These are phyloP conservation scores for Nasua narica DNA, from an alignment of 2,797 vertebrate species.

Conservation along the genomic window DNA sequence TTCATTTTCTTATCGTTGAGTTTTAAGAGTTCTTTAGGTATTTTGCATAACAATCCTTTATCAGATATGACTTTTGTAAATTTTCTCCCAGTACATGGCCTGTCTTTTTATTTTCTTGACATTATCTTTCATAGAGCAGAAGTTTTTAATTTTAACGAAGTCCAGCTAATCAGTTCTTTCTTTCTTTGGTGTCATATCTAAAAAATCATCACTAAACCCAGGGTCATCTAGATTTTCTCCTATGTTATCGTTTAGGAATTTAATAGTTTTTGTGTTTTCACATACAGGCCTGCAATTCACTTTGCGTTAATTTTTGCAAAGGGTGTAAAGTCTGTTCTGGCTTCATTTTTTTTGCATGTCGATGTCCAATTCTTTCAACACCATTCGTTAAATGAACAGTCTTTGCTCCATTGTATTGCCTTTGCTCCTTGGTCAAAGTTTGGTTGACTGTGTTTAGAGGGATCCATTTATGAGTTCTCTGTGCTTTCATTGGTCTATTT, in stretches of 20 bases:
- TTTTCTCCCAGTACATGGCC: neutral
- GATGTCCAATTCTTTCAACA: neutral
- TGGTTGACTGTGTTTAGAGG: neutral
- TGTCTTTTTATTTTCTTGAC: neutral
- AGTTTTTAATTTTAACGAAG: neutral
- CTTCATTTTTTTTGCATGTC: neutral
- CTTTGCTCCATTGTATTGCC: neutral
- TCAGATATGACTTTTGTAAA: neutral
- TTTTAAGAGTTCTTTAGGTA: neutral
- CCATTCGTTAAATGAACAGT: neutral
- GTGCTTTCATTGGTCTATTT: neutral
- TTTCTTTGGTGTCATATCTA: neutral
- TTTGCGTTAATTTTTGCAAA: neutral
- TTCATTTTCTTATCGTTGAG: neutral
- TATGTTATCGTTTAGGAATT: neutral
- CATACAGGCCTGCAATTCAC: neutral
- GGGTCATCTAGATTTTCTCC: neutral
- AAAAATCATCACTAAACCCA: neutral
- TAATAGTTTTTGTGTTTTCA: neutral
- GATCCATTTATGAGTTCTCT: neutral
- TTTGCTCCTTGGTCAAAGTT: neutral
- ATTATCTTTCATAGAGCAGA: neutral
- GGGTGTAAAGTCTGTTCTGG: neutral
- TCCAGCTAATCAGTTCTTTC: neutral
- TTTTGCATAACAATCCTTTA: neutral